These are phyloP conservation scores for Argyrosomus regius DNA, from an alignment of 2,797 vertebrate species.

Conservation along the genomic window DNA sequence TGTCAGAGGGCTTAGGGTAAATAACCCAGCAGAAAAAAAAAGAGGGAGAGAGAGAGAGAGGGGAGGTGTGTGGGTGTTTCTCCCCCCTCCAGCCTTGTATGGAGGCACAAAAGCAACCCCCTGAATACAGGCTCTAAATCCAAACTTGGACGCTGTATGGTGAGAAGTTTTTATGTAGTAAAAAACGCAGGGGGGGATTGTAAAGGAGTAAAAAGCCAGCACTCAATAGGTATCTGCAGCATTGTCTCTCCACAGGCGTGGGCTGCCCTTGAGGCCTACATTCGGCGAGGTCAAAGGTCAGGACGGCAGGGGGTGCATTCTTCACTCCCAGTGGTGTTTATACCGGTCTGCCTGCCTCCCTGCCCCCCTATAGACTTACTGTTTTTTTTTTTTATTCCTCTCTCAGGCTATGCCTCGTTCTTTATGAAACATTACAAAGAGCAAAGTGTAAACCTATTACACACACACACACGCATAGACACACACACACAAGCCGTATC, in stretches of 20 bases:
- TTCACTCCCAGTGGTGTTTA: constrained; percentile 62
- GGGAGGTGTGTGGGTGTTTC: constrained; percentile 38
- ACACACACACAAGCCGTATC: constrained; percentile 4
- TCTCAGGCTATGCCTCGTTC: constrained; percentile 8
- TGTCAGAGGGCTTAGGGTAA: constrained; percentile 77
- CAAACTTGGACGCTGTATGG: constrained; percentile 72
- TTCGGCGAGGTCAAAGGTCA: constrained; percentile 80
- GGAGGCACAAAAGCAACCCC: constrained; percentile 77
- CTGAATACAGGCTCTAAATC: constrained; percentile 82
- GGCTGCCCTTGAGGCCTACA: constrained; percentile 72
- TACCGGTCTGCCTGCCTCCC: constrained; percentile 38
- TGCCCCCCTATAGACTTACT: background rate
- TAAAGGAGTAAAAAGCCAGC: constrained; percentile 79
- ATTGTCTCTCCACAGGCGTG: constrained; percentile 78
- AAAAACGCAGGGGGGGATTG: constrained; percentile 63
- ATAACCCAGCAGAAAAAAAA: constrained; percentile 45
- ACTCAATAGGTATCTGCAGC: constrained; percentile 78
- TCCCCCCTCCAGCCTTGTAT: constrained; percentile 57
- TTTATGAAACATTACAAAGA: constrained; percentile 33
- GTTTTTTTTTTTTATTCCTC: constrained; percentile 14
- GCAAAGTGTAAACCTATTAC: constrained; percentile 37
- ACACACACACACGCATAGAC: constrained; percentile 15
- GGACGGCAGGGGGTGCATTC: constrained; percentile 73
- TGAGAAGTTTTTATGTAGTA: constrained; percentile 68
- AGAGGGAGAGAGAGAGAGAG: background rate